Evolutionary conservation across 2,797 vertebrate genomes (phyloP).

Genomic region (Synaphobranchus kaupii): DNA sequence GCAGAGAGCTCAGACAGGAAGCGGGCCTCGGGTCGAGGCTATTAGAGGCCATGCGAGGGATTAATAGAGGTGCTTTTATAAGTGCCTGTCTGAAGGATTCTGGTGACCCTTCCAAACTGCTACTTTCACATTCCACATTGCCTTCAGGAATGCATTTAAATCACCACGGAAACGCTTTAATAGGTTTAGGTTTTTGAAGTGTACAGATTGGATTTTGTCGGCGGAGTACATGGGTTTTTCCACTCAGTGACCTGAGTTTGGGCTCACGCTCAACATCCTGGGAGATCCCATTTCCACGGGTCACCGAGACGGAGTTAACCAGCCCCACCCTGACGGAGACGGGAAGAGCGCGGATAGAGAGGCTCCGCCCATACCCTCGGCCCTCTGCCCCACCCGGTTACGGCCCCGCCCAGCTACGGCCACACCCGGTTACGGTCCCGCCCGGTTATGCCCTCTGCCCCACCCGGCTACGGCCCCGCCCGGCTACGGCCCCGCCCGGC

Average conservation of each 20-base stretch:
- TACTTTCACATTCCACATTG: not conserved
- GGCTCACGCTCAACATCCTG: not conserved
- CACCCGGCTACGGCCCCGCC: too few relatives aligned
- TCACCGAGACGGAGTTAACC: not conserved
- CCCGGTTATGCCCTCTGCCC: too few relatives aligned
- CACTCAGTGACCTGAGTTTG: not conserved
- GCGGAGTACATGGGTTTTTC: not conserved
- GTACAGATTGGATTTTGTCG: not conserved
- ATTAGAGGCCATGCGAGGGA: not conserved
- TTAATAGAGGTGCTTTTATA: not conserved
- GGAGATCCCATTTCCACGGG: not conserved
- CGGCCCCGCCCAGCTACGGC: too few relatives aligned
- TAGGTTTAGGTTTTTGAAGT: not conserved
- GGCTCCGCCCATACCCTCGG: not conserved
- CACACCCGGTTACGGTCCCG: too few relatives aligned
- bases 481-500: too few relatives aligned
- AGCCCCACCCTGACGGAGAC: not conserved
- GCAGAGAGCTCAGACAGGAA: not conserved
- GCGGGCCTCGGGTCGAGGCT: not conserved
- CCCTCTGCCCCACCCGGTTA: not conserved
- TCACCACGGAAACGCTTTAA: not conserved
- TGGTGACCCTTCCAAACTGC: not conserved
- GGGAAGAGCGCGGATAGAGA: not conserved
- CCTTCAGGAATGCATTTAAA: not conserved
- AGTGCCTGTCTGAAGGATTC: not conserved